Evolutionary conservation across 1,140 invertebrate genomes (phyloP).

Genomic region (Drosophila ananassae): DNA sequence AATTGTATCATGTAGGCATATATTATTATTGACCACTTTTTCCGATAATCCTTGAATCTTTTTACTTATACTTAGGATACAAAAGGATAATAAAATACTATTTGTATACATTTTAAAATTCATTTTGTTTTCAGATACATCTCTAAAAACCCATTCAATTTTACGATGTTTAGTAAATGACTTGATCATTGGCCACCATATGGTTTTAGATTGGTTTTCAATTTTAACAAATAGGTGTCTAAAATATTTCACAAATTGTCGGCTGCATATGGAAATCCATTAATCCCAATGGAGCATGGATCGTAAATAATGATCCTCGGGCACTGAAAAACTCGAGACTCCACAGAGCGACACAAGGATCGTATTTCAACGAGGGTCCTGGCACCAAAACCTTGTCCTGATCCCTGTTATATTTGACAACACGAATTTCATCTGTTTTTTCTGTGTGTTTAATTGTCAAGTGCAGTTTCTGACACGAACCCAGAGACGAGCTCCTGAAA

Average conservation of each 20-base stretch:
- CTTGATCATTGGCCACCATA: constrained; percentile 23
- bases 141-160: background rate
- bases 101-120: background rate
- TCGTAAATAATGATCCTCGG: constrained; percentile 38
- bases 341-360: constrained; percentile 42
- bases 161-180: background rate
- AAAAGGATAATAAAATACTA: background rate
- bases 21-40: too few species aligned
- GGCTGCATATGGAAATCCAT: constrained; percentile 47
- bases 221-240: constrained; percentile 48
- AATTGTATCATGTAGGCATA: too few species aligned
- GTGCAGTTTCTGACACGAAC: constrained; percentile 64
- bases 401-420: constrained; percentile 75
- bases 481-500: constrained; percentile 41
- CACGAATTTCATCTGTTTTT: constrained; percentile 32
- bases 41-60: too few species aligned
- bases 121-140: background rate
- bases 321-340: constrained; percentile 49
- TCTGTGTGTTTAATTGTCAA: constrained; percentile 61
- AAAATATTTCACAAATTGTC: constrained; percentile 47
- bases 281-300: constrained; percentile 46
- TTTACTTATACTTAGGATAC: too few species aligned
- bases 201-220: constrained; percentile 34
- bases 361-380: constrained; percentile 52
- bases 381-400: constrained; percentile 38